A percentile compares a stretch with the other conserved stretches of the same genome.
phyloP scores from a whole-genome alignment of 1,140 invertebrate species.

The Trichogramma pretiosum region DNA sequence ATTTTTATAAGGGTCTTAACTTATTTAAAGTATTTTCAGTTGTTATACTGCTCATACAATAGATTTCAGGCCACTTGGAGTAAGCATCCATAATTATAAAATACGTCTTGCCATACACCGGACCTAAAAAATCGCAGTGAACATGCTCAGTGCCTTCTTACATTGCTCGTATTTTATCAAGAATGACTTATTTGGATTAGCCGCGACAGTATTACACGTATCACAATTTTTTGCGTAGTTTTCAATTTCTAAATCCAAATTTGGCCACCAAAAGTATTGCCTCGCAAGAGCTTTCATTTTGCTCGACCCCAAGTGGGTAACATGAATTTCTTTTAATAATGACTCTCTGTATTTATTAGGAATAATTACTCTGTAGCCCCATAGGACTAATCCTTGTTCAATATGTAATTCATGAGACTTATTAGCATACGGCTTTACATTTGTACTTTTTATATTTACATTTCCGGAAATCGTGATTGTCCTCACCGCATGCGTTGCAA shows the following conservation, averaged over 20 bases:
- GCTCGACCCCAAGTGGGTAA: neutral
- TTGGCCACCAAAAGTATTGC: slow-evolving; percentile 42
- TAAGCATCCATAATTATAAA: slow-evolving; percentile 14
- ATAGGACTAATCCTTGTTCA: neutral
- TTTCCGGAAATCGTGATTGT: too few species aligned
- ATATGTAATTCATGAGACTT: neutral
- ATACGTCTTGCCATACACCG: neutral
- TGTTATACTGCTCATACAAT: slow-evolving; percentile 4
- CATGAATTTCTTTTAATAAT: neutral
- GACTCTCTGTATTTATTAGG: neutral
- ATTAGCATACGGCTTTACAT: slow-evolving; percentile 43
- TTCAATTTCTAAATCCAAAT: slow-evolving; percentile 40
- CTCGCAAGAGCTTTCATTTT: slow-evolving; percentile 37
- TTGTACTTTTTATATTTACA: too few species aligned
- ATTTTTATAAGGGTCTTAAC: too few species aligned
- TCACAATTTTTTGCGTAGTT: neutral
- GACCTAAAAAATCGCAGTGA: too few species aligned
- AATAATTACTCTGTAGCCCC: neutral
- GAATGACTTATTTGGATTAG: slow-evolving; percentile 11
- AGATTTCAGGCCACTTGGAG: slow-evolving; percentile 11
- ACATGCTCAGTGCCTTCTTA: too few species aligned
- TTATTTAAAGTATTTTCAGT: slow-evolving; percentile 1
- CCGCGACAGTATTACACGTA: slow-evolving; percentile 20
- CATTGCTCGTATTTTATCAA: neutral
- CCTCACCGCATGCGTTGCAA: too few species aligned